phyloP scores from a whole-genome alignment of 2,113 vertebrate genomes.

The Pristiophorus japonicus region DNA sequence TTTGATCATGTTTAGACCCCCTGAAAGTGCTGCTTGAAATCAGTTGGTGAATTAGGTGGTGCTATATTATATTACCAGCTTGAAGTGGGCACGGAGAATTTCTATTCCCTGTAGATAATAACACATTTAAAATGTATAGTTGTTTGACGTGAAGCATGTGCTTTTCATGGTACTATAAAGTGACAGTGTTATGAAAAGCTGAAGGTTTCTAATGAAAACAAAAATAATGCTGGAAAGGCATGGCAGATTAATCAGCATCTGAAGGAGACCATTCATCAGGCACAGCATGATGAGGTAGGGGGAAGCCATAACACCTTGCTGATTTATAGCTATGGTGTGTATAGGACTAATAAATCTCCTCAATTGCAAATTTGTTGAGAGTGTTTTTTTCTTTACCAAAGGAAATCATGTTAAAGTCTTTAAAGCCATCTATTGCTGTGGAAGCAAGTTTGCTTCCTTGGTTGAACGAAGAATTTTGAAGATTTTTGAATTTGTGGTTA shows the following conservation, averaged over 20 bases:
- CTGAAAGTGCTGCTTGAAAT: background rate
- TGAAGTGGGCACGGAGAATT: background rate
- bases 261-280: background rate
- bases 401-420: slow-evolving; percentile 9
- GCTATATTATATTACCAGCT: background rate
- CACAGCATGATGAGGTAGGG: background rate
- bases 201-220: slow-evolving; percentile 12
- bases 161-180: background rate
- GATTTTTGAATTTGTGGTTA: background rate
- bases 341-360: background rate
- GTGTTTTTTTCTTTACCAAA: background rate
- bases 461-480: background rate
- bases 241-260: background rate
- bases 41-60: background rate
- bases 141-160: background rate
- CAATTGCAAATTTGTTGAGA: slow-evolving; percentile 1
- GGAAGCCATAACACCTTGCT: background rate
- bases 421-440: background rate
- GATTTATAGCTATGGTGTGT: background rate
- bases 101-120: background rate
- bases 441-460: background rate
- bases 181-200: background rate
- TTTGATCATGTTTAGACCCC: background rate
- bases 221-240: background rate
- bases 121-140: slow-evolving; percentile 24